These are phyloP conservation scores for Phoebastria nigripes DNA, from an alignment of 2,797 vertebrate species.

Conservation along the genomic window DNA sequence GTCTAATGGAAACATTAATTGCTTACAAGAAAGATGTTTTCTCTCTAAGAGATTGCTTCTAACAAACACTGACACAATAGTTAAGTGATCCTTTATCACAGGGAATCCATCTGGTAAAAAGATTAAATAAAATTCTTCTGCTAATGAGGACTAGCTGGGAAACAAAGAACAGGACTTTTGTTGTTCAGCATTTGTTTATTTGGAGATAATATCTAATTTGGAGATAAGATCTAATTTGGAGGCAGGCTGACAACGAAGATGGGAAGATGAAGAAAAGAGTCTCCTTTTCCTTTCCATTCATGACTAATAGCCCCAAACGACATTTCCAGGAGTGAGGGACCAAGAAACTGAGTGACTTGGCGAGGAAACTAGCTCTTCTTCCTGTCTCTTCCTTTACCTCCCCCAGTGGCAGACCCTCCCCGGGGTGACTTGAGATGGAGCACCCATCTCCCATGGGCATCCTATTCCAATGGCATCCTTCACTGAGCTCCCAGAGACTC, in stretches of 20 bases:
- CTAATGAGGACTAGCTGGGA: slow-evolving; percentile 32
- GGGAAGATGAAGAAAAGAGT: not conserved
- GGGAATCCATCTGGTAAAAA: slow-evolving; percentile 29
- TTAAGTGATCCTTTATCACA: not conserved
- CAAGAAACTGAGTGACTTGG: not conserved
- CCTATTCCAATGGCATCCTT: not conserved
- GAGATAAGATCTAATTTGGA: not conserved
- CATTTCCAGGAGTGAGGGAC: not conserved
- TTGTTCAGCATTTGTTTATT: slow-evolving; percentile 16
- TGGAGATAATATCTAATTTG: not conserved
- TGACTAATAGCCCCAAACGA: not conserved
- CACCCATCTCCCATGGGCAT: not conserved
- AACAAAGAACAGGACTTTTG: not conserved
- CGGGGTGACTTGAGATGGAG: not conserved
- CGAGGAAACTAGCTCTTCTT: not conserved
- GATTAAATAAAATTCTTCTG: slow-evolving; percentile 40
- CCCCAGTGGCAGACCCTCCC: not conserved
- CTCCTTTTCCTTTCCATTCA: not conserved
- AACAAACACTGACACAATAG: not conserved
- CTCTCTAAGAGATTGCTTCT: not conserved
- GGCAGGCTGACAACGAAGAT: not conserved
- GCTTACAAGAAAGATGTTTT: slow-evolving; percentile 15
- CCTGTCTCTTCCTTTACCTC: not conserved
- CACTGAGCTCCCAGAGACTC: not conserved
- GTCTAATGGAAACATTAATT: not conserved